Conservation (phyloP, 1,140 invertebrate species). For the Pissodes strobi region DNA sequence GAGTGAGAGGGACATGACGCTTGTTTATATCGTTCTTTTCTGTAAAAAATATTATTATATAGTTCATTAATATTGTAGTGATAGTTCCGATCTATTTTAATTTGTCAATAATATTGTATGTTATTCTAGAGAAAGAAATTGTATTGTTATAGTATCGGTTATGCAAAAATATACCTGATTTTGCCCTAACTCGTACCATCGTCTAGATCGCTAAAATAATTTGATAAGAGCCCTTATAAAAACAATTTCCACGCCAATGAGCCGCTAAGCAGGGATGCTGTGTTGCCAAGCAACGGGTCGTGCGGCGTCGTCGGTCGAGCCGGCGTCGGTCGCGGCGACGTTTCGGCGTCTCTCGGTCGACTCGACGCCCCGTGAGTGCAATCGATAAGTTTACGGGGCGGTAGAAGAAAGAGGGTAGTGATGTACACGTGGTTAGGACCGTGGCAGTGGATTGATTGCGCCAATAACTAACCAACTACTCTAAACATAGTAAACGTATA, state of each 20-base stretch:
- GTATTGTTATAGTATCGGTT: no score
- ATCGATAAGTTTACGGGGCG: constrained; percentile 10
- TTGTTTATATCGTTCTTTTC: constrained; percentile 9
- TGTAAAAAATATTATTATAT: constrained; percentile 17
- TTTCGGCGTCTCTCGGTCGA: constrained; percentile 22
- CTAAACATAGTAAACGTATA: no score
- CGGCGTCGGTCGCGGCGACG: constrained; percentile 41
- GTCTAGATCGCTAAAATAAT: no score
- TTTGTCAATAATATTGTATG: no score
- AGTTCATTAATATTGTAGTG: no score
- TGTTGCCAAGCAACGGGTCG: constrained; percentile 48
- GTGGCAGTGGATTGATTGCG: background rate
- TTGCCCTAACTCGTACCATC: no score
- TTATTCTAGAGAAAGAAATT: no score
- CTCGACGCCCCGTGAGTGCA: constrained; percentile 27
- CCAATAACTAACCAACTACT: background rate
- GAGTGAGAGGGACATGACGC: constrained; percentile 80
- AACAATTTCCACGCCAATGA: constrained; percentile 35
- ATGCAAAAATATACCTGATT: no score
- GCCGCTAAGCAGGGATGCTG: constrained; percentile 49
- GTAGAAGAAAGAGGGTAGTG: constrained; percentile 1
- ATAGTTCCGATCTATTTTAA: no score
- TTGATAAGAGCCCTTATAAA: no score
- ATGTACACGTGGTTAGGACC: constrained; percentile 18
- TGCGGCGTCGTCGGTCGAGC: constrained; percentile 43